Conservation (phyloP, 2,797 vertebrate genomes). For the Podarcis lilfordi region DNA sequence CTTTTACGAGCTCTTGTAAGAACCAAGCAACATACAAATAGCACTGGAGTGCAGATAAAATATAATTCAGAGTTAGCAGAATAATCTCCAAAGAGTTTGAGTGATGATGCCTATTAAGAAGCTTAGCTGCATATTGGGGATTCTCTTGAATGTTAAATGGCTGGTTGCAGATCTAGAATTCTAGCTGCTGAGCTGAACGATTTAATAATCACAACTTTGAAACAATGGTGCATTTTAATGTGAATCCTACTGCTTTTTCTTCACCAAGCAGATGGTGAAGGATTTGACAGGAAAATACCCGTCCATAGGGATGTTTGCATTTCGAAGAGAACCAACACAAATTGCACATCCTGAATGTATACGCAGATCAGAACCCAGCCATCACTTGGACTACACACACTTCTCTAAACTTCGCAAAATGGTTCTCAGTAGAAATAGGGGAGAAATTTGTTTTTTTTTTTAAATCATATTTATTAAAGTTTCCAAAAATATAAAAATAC, state of each 20-base stretch:
- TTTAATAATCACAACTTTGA: not conserved
- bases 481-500: too few relatives aligned
- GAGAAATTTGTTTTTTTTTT: too few relatives aligned
- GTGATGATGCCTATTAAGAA: constrained; percentile 11
- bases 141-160: not conserved
- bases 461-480: too few relatives aligned
- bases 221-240: not conserved
- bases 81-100: constrained; percentile 12
- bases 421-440: too few relatives aligned
- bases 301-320: too few relatives aligned
- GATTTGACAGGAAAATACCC: not conserved
- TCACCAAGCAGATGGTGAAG: not conserved
- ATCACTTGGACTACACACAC: too few relatives aligned
- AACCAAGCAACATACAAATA: not conserved
- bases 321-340: too few relatives aligned
- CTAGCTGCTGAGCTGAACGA: not conserved
- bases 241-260: not conserved
- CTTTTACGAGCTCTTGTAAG: not conserved
- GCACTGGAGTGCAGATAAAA: not conserved
- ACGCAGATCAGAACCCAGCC: too few relatives aligned
- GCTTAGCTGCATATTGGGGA: not conserved
- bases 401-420: too few relatives aligned
- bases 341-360: too few relatives aligned
- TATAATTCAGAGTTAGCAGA: not conserved
- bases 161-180: not conserved